Conservation (phyloP, 2,113 vertebrate genomes). For the Toxotes jaculatrix region DNA sequence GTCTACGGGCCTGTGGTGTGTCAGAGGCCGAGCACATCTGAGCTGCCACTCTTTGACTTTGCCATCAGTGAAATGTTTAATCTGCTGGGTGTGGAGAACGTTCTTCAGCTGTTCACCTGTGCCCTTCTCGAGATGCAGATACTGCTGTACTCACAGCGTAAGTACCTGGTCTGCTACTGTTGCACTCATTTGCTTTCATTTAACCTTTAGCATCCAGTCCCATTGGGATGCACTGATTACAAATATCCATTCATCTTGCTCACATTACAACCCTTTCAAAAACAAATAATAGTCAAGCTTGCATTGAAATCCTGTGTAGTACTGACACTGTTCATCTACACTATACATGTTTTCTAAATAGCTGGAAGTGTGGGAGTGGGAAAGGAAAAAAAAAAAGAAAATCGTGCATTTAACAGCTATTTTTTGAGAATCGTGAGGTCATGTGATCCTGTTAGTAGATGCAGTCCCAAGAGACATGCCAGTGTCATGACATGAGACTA, state of each 20-base stretch:
- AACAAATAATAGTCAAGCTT: constrained; percentile 5
- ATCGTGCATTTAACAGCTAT: constrained; percentile 10
- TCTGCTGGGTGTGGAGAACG: constrained; percentile 96
- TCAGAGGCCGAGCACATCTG: constrained; percentile 95
- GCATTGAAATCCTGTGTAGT: not conserved
- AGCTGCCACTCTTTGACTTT: constrained; percentile 97
- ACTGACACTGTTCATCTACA: not conserved
- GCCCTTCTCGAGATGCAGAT: constrained; percentile 98
- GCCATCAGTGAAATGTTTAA: constrained; percentile 92
- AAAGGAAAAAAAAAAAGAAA: not conserved
- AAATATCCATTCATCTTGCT: not conserved
- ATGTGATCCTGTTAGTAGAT: constrained; percentile 15
- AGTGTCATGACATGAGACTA: constrained; percentile 29
- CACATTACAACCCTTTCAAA: not conserved
- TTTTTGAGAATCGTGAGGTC: not conserved
- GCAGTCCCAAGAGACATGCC: constrained; percentile 34
- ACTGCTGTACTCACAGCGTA: constrained; percentile 98
- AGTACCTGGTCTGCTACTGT: constrained; percentile 76
- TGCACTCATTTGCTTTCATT: not conserved
- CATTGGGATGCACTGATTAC: constrained; percentile 5
- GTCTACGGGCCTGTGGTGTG: constrained; percentile 96
- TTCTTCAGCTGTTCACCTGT: constrained; percentile 97
- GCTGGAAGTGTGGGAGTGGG: not conserved
- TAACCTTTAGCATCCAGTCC: not conserved
- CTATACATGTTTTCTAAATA: constrained; percentile 8